These are phyloP conservation scores for Ciconia maguari DNA, from an alignment of 2,113 vertebrate genomes.

Conservation along the genomic window DNA sequence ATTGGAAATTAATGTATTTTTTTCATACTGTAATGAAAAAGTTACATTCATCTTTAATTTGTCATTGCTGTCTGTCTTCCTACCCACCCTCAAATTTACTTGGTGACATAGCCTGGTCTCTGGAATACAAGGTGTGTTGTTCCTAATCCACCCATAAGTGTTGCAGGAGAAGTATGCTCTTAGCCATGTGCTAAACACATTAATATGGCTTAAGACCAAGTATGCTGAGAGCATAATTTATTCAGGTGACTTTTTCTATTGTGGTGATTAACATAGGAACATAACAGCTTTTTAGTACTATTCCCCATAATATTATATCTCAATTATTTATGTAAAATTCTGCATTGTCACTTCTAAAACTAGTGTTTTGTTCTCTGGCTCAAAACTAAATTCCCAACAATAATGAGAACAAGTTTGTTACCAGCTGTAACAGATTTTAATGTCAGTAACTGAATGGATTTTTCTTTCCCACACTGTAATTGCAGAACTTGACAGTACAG, in stretches of 20 bases:
- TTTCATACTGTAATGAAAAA: neutral
- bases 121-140: neutral
- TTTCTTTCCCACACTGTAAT: neutral
- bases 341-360: neutral
- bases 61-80: neutral
- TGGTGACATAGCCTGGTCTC: neutral
- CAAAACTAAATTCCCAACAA: neutral
- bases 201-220: neutral
- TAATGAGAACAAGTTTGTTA: neutral
- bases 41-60: neutral
- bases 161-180: neutral
- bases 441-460: neutral
- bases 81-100: neutral
- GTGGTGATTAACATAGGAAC: neutral
- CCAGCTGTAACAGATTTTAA: neutral
- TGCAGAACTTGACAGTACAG: slow-evolving; percentile 95
- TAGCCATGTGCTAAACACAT: neutral
- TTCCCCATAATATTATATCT: neutral
- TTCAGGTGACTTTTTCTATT: neutral
- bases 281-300: neutral
- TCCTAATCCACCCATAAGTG: neutral
- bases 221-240: neutral
- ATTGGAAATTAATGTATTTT: neutral
- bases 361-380: neutral
- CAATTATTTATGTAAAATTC: neutral